These are phyloP conservation scores for Leptopilina syphax DNA, from an alignment of 2,888 invertebrate genomes.

Conservation along the genomic window DNA sequence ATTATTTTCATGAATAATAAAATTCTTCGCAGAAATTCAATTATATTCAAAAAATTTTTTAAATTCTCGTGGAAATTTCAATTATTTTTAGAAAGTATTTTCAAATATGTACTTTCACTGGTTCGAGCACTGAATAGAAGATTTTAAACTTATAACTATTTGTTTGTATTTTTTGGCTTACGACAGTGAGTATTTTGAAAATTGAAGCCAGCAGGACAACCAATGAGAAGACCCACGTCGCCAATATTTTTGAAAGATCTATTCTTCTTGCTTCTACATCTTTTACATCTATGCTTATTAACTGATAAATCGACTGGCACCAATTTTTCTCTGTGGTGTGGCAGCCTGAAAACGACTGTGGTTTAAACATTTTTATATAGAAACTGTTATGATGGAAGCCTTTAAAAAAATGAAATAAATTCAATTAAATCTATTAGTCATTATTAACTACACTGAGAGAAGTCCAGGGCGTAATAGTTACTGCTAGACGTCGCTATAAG, in stretches of 20 bases:
- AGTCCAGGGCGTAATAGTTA: no score
- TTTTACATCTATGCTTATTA: constrained; percentile 52
- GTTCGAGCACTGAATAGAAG: no score
- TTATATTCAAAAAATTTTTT: no score
- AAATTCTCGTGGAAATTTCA: no score
- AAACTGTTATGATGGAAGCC: constrained; percentile 55
- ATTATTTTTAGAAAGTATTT: no score
- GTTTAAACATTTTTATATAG: constrained; percentile 70
- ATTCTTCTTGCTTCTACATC: constrained; percentile 54
- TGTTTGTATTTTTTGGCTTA: constrained; percentile 50
- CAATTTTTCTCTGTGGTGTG: constrained; percentile 63
- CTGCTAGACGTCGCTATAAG: no score
- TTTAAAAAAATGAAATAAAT: no score
- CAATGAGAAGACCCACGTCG: constrained; percentile 65
- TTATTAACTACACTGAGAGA: no score
- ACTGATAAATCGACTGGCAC: constrained; percentile 58
- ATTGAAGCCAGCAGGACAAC: constrained; percentile 69
- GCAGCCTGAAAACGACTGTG: constrained; percentile 70
- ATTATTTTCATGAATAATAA: no score
- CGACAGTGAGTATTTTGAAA: constrained; percentile 66
- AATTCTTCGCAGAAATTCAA: no score
- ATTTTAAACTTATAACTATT: no score
- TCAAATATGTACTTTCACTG: no score
- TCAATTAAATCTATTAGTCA: neutral
- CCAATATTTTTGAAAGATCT: constrained; percentile 54